Base-by-base conservation (phyloP, 2,888 invertebrate genomes). In the Microctonus hyperodae region DNA sequence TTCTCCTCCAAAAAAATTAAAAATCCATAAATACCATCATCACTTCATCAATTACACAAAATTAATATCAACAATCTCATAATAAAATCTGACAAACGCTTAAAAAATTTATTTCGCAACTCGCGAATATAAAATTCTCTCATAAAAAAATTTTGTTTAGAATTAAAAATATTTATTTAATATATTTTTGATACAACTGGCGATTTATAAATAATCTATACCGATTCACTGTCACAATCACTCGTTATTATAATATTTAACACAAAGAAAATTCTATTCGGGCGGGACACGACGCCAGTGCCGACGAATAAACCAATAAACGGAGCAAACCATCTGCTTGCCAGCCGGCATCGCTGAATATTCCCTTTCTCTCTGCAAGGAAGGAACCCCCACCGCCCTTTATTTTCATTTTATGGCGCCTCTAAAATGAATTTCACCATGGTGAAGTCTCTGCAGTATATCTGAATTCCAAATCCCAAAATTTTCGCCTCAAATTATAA, bases 241-340 rank as follows among this genome's bases (percentile, higher is more conserved):
- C 59, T 62, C 57, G 40, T 67, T 70, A 25, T 40, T 35, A 28
- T n/a, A n/a, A n/a, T n/a, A 40, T 65, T 57, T 23, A 59, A 67
- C 68, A 75, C 76, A 77, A 75, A 75, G 75, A 76, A 70, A 70
- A 70, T 65, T 70, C 64, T 53, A 75, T 74, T 73, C 70, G 66
- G 74, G 74, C 76, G 75, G 77, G 75, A 77, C 76, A 73, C 74
- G 75, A 76, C 75, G 79, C 78, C 73, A 77, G 78, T 77, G 75
- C 70, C 76, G 74, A 77, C 81, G 81, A 83, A 81, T 82, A 81
- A 82, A 83, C 83, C 83, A 84, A 83, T 83, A 83, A 83, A 83
- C 82, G 82, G 71, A 75, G 79, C 81, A 80, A n/a, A 81, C 81
- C 83, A 84, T 84, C 83, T 84, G 83, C 83, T 81, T 76, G 77